Evolutionary conservation across 2,797 vertebrate genomes (phyloP).

Genomic region (Chelmon rostratus): DNA sequence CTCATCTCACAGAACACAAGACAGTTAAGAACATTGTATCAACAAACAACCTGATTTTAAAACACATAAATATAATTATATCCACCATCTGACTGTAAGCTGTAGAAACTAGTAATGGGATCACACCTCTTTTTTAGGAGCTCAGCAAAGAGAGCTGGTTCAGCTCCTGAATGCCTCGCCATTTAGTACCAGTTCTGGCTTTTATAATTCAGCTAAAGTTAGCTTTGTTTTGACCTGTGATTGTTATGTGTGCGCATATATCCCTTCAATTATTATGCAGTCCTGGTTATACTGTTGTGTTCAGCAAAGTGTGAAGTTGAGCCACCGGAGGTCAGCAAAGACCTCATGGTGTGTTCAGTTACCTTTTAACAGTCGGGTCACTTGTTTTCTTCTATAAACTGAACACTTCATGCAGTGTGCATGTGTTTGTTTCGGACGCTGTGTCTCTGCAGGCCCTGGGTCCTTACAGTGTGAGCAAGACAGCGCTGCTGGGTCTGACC

Average conservation of each 20-base stretch:
- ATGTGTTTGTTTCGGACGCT: background rate
- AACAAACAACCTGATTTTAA: background rate
- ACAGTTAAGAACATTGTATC: background rate
- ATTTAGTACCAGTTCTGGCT: no score
- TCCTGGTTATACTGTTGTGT: background rate
- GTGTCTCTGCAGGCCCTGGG: conserved; percentile 83
- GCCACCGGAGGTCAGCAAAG: no score
- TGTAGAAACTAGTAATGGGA: background rate
- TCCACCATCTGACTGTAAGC: background rate
- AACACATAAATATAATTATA: background rate
- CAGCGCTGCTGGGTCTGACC: conserved; percentile 90
- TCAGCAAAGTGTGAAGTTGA: background rate
- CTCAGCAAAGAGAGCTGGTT: no score
- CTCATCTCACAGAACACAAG: background rate
- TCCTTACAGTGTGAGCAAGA: conserved; percentile 93
- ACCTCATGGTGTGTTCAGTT: no score
- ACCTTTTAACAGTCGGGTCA: background rate
- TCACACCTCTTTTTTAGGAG: background rate
- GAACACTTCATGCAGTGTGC: background rate
- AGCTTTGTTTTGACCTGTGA: no score
- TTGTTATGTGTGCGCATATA: no score
- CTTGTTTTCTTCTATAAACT: background rate
- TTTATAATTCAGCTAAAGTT: no score
- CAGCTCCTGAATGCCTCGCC: no score
- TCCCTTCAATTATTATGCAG: no score